Evolutionary conservation across 2,888 invertebrate genomes (phyloP).

Genomic region (Neria commutata): DNA sequence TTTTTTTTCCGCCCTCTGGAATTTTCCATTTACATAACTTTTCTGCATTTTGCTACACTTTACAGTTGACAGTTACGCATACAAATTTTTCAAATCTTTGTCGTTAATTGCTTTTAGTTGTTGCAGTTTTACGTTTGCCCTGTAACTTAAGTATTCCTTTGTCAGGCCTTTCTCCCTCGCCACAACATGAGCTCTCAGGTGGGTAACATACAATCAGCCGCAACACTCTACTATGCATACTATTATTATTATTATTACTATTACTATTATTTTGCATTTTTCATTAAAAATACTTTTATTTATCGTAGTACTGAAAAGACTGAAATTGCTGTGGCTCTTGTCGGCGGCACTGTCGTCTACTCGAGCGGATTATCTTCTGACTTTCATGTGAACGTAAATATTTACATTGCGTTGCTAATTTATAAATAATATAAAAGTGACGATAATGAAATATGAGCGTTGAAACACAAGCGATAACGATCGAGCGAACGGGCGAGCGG

Average conservation of each 20-base stretch:
- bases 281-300: too few species aligned
- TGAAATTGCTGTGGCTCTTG: too few species aligned
- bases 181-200: constrained; percentile 23
- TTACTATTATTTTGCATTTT: not conserved
- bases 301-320: too few species aligned
- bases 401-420: not conserved
- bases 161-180: constrained; percentile 2
- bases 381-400: not conserved
- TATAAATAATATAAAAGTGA: not conserved
- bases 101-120: not conserved
- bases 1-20: too few species aligned
- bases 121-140: not conserved
- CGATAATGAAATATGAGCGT: not conserved
- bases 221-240: too few species aligned
- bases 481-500: too few species aligned
- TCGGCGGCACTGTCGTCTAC: too few species aligned
- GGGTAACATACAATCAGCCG: too few species aligned
- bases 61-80: not conserved
- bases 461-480: not conserved
- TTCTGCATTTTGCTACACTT: not conserved
- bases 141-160: not conserved
- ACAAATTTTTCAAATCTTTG: not conserved
- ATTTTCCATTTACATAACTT: not conserved
- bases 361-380: not conserved
- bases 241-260: not conserved